Evolutionary conservation across 1,140 invertebrate species (phyloP).

Genomic region (Cotesia glomerata): DNA sequence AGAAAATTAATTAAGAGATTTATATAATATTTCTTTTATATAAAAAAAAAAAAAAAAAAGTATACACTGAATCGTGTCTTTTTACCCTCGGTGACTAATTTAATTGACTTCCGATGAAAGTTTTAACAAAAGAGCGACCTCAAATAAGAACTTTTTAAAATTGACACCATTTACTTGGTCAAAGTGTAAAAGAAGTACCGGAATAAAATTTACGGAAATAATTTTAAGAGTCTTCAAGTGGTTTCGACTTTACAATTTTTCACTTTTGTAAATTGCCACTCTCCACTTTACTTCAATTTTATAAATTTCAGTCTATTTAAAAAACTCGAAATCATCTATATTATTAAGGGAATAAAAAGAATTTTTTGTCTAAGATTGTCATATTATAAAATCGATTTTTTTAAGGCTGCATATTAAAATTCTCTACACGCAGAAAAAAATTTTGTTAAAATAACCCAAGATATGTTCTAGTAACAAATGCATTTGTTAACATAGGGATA

Average conservation of each 20-base stretch:
- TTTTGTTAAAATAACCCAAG: too few relatives aligned
- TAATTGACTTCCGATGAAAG: neutral
- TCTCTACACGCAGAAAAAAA: too few relatives aligned
- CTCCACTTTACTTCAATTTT: neutral
- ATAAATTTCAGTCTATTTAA: too few relatives aligned
- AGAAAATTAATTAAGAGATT: neutral
- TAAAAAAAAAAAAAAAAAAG: neutral
- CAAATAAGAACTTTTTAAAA: neutral
- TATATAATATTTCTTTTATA: neutral
- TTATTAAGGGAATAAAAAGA: too few relatives aligned
- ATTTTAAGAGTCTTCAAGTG: neutral
- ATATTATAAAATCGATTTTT: too few relatives aligned
- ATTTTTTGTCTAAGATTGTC: too few relatives aligned
- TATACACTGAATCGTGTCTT: neutral
- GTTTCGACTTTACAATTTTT: neutral
- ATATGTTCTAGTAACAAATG: too few relatives aligned
- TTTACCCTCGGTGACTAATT: neutral
- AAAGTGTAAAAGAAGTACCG: neutral
- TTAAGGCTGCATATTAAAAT: too few relatives aligned
- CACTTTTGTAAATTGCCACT: constrained; percentile 1
- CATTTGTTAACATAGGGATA: too few relatives aligned
- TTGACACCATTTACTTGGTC: neutral
- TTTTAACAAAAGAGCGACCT: neutral
- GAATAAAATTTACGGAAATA: constrained; percentile 5
- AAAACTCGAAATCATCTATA: too few relatives aligned